Evolutionary conservation across 1,140 invertebrate species (phyloP).

Genomic region (Patella vulgata): DNA sequence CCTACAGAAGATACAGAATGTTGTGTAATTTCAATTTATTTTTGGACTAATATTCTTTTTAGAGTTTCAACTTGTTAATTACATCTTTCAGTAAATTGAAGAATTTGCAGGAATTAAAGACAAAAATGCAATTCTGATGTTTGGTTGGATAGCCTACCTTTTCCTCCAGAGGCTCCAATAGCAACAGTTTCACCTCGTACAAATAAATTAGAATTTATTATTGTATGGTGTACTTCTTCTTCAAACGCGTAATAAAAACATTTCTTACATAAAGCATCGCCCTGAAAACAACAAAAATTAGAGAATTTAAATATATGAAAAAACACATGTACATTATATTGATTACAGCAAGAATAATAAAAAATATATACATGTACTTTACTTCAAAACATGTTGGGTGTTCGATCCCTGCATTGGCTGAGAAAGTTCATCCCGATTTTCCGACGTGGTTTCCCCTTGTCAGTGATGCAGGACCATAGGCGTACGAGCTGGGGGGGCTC

Average conservation of each 20-base stretch:
- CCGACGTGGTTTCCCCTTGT: too few species aligned
- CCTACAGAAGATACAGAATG: too few species aligned
- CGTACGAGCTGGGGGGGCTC: not conserved
- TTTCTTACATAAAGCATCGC: constrained; percentile 91
- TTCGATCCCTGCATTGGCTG: too few species aligned
- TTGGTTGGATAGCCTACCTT: constrained; percentile 74
- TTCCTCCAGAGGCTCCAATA: constrained; percentile 97
- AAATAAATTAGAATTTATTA: constrained; percentile 86
- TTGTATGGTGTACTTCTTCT: constrained; percentile 95
- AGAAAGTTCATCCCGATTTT: too few species aligned
- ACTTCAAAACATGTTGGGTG: not conserved
- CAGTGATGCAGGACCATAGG: too few species aligned
- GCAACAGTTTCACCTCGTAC: constrained; percentile 88
- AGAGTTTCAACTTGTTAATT: too few species aligned
- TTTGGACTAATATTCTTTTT: too few species aligned
- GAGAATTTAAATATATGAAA: not conserved
- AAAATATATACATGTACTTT: too few species aligned
- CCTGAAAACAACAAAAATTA: constrained; percentile 63
- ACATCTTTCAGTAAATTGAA: too few species aligned
- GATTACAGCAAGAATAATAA: not conserved
- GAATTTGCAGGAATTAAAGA: too few species aligned
- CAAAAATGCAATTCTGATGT: too few species aligned
- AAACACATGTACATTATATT: not conserved
- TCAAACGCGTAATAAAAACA: constrained; percentile 97
- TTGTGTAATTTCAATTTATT: too few species aligned